Evolutionary conservation across 23 tunicate species (phyloP).

Genomic region (Trididemnum clinides): DNA sequence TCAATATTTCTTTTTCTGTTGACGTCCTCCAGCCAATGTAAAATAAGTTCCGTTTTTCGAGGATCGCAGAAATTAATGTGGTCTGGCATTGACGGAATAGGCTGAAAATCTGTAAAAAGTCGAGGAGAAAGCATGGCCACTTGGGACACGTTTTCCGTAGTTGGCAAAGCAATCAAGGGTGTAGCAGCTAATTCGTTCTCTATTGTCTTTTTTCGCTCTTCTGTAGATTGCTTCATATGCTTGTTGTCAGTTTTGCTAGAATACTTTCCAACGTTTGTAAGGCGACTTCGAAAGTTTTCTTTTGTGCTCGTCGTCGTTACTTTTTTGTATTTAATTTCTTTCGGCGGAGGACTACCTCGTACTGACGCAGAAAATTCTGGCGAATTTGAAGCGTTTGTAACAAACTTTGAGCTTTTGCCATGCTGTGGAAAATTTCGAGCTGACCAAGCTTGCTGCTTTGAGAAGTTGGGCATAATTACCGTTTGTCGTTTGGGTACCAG

Average conservation of each 20-base stretch:
- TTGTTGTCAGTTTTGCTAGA: neutral
- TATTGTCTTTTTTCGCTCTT: neutral
- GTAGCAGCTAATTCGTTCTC: neutral
- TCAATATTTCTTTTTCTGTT: slow-evolving; percentile 85
- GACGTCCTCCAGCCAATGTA: slow-evolving; percentile 85
- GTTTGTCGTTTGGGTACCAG: slow-evolving; percentile 77
- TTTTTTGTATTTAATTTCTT: neutral
- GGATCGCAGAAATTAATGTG: slow-evolving; percentile 93
- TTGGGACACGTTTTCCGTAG: slow-evolving; percentile 5
- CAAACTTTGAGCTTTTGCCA: neutral
- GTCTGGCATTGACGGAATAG: slow-evolving; percentile 91
- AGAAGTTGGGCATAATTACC: slow-evolving; percentile 72
- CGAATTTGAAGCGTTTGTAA: neutral
- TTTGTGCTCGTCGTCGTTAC: slow-evolving; percentile 6
- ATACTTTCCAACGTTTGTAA: neutral
- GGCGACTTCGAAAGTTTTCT: slow-evolving; percentile 50
- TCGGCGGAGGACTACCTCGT: slow-evolving; percentile 26
- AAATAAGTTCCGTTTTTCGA: slow-evolving; percentile 76
- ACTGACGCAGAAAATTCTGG: slow-evolving; percentile 39
- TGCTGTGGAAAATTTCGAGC: slow-evolving; percentile 39
- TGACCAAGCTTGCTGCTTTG: slow-evolving; percentile 52
- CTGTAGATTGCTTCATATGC: neutral
- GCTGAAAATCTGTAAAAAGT: slow-evolving; percentile 63
- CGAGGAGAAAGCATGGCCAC: slow-evolving; percentile 21
- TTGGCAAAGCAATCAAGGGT: slow-evolving; percentile 6